Percentiles rank a stretch among this genome's conserved stretches.
Evolutionary conservation across 2,888 invertebrate species (phyloP).

Genomic region (Ptycholaimellus sp.): DNA sequence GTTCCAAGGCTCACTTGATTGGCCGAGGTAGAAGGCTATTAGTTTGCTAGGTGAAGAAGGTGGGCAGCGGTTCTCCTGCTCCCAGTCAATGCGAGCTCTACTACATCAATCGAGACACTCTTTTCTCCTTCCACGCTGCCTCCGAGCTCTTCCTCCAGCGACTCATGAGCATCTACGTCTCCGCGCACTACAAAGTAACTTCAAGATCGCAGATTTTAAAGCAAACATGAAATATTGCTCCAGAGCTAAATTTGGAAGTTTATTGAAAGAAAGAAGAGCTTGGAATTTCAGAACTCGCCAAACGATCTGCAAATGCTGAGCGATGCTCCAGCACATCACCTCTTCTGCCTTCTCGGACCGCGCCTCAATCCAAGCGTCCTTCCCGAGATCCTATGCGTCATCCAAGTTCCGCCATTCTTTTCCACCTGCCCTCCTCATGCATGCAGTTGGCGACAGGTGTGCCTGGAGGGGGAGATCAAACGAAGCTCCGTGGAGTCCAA

Average conservation of each 20-base stretch:
- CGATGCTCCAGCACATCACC: slow-evolving; percentile 88
- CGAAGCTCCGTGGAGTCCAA: slow-evolving; percentile 48
- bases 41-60: slow-evolving; percentile 8
- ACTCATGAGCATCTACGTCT: slow-evolving; percentile 71
- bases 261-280: too few relatives aligned
- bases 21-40: too few relatives aligned
- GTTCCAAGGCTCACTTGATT: too few relatives aligned
- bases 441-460: too few relatives aligned
- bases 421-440: too few relatives aligned
- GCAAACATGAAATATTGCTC: too few relatives aligned
- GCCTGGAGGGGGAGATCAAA: slow-evolving; percentile 41
- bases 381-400: slow-evolving; percentile 74
- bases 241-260: too few relatives aligned
- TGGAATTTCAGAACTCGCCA: slow-evolving; percentile 67
- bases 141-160: slow-evolving; percentile 57
- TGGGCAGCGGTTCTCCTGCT: slow-evolving; percentile 50
- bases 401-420: slow-evolving; percentile 39
- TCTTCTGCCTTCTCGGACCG: slow-evolving; percentile 78
- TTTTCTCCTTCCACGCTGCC: slow-evolving; percentile 85
- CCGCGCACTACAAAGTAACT: slow-evolving; percentile 81
- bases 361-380: slow-evolving; percentile 33
- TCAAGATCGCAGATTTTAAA: too few relatives aligned
- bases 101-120: slow-evolving; percentile 48
- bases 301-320: slow-evolving; percentile 94
- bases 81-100: slow-evolving; percentile 61